A percentile compares a stretch with the other conserved stretches of the same genome.
These are phyloP conservation scores for Dasyurus viverrinus DNA, from an alignment of 2,113 vertebrate species.

Conservation along the genomic window DNA sequence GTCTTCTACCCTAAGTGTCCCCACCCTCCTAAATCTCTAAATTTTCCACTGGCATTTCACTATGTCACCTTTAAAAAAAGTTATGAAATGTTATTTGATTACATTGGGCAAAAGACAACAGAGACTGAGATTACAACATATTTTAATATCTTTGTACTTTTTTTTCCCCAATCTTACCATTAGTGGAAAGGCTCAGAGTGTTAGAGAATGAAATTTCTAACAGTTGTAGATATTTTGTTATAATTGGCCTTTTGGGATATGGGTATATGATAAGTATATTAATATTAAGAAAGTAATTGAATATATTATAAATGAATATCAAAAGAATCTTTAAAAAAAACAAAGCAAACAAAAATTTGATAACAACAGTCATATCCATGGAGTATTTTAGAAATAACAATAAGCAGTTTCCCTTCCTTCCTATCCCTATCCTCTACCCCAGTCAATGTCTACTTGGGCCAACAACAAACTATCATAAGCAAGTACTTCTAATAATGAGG, in stretches of 20 bases:
- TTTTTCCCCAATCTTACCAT: slow-evolving; percentile 28
- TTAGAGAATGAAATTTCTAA: slow-evolving; percentile 5
- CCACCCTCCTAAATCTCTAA: not conserved
- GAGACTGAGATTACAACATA: not conserved
- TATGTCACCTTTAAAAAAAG: slow-evolving; percentile 19
- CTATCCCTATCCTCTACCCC: slow-evolving; percentile 46
- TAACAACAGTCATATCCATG: slow-evolving; percentile 47
- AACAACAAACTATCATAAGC: slow-evolving; percentile 75
- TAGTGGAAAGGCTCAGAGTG: not conserved
- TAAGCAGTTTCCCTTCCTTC: slow-evolving; percentile 47
- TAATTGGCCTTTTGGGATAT: slow-evolving; percentile 22
- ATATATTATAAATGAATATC: slow-evolving; percentile 25
- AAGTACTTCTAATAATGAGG: slow-evolving; percentile 73
- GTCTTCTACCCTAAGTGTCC: not conserved
- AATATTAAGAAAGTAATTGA: slow-evolving; percentile 49
- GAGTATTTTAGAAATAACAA: slow-evolving; percentile 73
- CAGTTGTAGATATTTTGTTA: slow-evolving; percentile 38
- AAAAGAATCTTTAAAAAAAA: slow-evolving; percentile 62
- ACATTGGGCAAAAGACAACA: slow-evolving; percentile 5
- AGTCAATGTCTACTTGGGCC: slow-evolving; percentile 72
- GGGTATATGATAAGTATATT: slow-evolving; percentile 2
- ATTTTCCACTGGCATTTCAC: slow-evolving; percentile 24
- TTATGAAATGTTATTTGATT: slow-evolving; percentile 21
- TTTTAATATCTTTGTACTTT: slow-evolving; percentile 34
- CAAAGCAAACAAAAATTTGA: slow-evolving; percentile 66